Evolutionary conservation across 2,113 vertebrate species (phyloP).

Genomic region (Brachirus orientalis): DNA sequence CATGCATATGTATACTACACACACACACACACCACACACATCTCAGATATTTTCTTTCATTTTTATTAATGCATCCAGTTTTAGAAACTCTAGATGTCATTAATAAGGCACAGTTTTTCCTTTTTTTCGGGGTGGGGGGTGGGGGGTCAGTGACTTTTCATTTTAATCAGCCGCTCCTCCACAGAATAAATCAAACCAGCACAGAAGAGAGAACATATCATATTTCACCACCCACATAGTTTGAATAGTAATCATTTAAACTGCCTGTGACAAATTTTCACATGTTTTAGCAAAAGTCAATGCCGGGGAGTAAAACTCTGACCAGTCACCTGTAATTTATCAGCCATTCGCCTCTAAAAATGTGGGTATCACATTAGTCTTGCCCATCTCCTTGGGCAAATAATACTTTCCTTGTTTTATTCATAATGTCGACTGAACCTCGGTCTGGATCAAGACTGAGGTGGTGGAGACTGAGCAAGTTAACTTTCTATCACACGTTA

Average conservation of each 20-base stretch:
- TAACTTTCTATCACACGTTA: slow-evolving; percentile 65
- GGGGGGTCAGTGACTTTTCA: background rate
- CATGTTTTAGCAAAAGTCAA: slow-evolving; percentile 14
- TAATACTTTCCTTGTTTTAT: slow-evolving; percentile 52
- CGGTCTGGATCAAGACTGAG: slow-evolving; percentile 42
- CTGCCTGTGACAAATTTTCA: slow-evolving; percentile 9
- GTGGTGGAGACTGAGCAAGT: slow-evolving; percentile 38
- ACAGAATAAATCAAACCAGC: slow-evolving; percentile 24
- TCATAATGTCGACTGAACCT: slow-evolving; percentile 50
- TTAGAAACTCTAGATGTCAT: slow-evolving; percentile 5
- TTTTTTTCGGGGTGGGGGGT: too few relatives aligned
- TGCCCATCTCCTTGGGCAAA: slow-evolving; percentile 23
- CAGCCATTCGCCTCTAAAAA: background rate
- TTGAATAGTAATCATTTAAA: slow-evolving; percentile 23
- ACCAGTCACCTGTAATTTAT: slow-evolving; percentile 29
- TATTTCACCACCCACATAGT: slow-evolving; percentile 11
- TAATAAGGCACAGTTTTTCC: slow-evolving; percentile 10
- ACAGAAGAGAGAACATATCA: slow-evolving; percentile 18
- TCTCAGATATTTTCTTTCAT: slow-evolving; percentile 3
- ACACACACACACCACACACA: background rate
- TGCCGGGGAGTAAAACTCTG: slow-evolving; percentile 2
- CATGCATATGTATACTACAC: background rate
- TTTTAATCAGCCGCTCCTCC: slow-evolving; percentile 23
- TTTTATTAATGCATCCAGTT: background rate
- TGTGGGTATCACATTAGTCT: slow-evolving; percentile 6